Conservation (phyloP, 2,797 vertebrate genomes). For the Propithecus perrieri region DNA sequence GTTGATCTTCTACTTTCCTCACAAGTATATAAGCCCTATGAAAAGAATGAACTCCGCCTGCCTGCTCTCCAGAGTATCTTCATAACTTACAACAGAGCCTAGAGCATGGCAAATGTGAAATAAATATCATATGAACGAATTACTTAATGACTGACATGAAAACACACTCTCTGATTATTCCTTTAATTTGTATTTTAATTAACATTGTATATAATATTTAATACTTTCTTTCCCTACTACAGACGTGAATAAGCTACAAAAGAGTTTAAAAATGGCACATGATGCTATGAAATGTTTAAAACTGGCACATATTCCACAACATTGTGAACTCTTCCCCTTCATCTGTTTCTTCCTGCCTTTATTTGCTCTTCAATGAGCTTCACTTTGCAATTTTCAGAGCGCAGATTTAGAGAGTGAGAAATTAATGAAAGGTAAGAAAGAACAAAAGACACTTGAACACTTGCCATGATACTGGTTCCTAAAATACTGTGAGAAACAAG, state of each 20-base stretch:
- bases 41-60: not conserved
- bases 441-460: not conserved
- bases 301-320: not conserved
- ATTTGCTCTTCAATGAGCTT: not conserved
- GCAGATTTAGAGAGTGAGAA: not conserved
- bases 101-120: not conserved
- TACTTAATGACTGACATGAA: not conserved
- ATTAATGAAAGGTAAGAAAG: not conserved
- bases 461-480: not conserved
- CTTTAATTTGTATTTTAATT: conserved; percentile 4
- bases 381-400: not conserved
- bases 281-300: not conserved
- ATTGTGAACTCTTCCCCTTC: not conserved
- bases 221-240: not conserved
- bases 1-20: not conserved
- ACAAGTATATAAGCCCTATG: not conserved
- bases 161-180: not conserved
- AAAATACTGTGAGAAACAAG: not conserved
- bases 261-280: not conserved
- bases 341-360: not conserved
- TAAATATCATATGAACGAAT: not conserved
- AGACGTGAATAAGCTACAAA: not conserved
- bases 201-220: not conserved
- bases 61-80: not conserved
- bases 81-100: not conserved